phyloP scores from a whole-genome alignment of 2,888 invertebrate species.

The Erebia aethiops region DNA sequence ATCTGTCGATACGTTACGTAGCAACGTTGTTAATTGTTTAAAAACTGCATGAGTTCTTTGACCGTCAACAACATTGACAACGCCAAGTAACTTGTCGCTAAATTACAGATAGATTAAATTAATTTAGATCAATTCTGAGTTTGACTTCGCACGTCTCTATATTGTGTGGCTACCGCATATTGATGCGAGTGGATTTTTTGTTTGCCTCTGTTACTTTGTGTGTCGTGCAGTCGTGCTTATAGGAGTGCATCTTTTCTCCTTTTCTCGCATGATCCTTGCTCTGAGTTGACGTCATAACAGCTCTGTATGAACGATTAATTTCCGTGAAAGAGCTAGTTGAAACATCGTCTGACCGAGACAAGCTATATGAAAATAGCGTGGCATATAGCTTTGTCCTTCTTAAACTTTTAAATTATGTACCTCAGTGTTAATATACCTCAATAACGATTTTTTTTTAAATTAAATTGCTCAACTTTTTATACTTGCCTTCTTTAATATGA shows the following conservation, averaged over 20 bases:
- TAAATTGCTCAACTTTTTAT: constrained; percentile 1
- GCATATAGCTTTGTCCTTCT: neutral
- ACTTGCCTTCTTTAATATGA: neutral
- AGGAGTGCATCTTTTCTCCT: neutral
- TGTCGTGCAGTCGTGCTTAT: neutral
- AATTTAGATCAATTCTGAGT: no score
- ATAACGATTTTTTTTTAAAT: neutral
- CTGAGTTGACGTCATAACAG: neutral
- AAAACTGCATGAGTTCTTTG: no score
- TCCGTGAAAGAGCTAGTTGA: neutral
- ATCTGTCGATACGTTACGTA: no score
- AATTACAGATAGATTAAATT: no score
- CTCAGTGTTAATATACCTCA: neutral
- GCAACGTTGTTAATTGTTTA: no score
- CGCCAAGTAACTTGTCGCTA: no score
- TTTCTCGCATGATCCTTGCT: neutral
- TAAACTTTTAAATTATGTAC: neutral
- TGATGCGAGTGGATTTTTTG: no score
- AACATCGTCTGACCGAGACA: neutral
- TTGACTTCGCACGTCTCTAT: no score
- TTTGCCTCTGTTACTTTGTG: neutral
- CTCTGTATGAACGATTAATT: neutral
- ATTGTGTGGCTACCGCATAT: no score
- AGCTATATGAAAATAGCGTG: neutral
- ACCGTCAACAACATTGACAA: no score